Evolutionary conservation across 2,113 vertebrate species (phyloP).

Genomic region (Pelecanus crispus): DNA sequence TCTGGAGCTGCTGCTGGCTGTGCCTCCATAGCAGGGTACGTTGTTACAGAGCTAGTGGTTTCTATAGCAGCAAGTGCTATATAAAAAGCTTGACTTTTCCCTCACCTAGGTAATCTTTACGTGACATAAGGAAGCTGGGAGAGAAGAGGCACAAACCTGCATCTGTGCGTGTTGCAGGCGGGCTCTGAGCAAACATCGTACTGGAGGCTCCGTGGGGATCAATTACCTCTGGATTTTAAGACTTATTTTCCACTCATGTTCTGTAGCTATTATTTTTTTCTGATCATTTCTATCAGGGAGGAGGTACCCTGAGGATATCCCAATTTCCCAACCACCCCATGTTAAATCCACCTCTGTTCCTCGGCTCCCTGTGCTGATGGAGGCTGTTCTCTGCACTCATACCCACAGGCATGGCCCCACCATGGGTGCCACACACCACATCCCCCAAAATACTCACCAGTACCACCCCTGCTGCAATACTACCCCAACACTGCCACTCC

Average conservation of each 20-base stretch:
- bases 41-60: neutral
- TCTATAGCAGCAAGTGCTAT: neutral
- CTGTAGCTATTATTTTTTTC: neutral
- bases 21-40: neutral
- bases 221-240: neutral
- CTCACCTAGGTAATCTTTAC: neutral
- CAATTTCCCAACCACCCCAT: neutral
- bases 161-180: neutral
- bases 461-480: neutral
- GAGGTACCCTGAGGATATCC: neutral
- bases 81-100: neutral
- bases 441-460: neutral
- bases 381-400: neutral
- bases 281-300: neutral
- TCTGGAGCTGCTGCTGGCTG: neutral
- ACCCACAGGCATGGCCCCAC: rapidly evolving
- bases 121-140: neutral
- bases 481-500: neutral
- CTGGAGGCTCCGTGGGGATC: neutral
- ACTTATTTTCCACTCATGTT: neutral
- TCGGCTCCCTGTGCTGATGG: neutral
- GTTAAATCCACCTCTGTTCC: neutral
- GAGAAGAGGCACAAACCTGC: neutral
- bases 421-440: neutral
- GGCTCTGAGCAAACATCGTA: neutral